Percentiles rank a stretch among this genome's conserved stretches.
phyloP scores from a whole-genome alignment of 2,888 invertebrate species.

The Pandemis heparana region DNA sequence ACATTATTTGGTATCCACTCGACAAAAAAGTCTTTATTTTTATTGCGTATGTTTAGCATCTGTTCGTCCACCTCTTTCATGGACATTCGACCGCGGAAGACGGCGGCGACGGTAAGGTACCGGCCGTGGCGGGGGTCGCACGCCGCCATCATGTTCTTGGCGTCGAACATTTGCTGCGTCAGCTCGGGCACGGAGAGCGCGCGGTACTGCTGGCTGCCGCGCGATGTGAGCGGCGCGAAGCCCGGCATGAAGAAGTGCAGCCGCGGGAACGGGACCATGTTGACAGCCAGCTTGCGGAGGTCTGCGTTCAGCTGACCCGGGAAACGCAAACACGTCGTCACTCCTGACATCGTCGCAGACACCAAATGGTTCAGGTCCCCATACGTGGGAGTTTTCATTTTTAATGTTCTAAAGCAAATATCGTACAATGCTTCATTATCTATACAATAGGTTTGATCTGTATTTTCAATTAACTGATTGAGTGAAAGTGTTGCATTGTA shows the following conservation, averaged over 20 bases:
- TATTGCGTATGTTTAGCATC: constrained; percentile 91
- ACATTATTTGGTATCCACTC: constrained; percentile 93
- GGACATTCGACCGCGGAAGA: constrained; percentile 96
- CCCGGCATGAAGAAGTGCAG: constrained; percentile 86
- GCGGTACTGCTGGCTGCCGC: constrained; percentile 95
- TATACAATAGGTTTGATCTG: constrained; percentile 88
- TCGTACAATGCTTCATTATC: constrained; percentile 90
- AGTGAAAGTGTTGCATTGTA: constrained; percentile 95
- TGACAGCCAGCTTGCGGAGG: constrained; percentile 76
- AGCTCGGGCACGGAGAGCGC: constrained; percentile 96
- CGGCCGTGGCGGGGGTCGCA: constrained; percentile 96
- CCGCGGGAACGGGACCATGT: constrained; percentile 88
- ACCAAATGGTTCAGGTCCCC: constrained; percentile 94
- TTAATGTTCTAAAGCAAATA: constrained; percentile 93
- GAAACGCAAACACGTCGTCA: constrained; percentile 92
- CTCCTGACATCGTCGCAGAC: constrained; percentile 94
- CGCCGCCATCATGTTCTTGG: constrained; percentile 95
- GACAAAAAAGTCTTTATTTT: constrained; percentile 91
- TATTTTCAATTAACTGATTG: constrained; percentile 93
- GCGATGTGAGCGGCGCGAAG: constrained; percentile 89
- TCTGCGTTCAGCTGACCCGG: constrained; percentile 82
- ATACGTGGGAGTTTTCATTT: constrained; percentile 91
- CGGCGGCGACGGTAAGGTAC: constrained; percentile 95
- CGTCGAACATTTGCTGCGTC: constrained; percentile 87
- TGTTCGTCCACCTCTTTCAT: constrained; percentile 97